These are phyloP conservation scores for Nysson spinosus DNA, from an alignment of 2,888 invertebrate genomes.

Conservation along the genomic window DNA sequence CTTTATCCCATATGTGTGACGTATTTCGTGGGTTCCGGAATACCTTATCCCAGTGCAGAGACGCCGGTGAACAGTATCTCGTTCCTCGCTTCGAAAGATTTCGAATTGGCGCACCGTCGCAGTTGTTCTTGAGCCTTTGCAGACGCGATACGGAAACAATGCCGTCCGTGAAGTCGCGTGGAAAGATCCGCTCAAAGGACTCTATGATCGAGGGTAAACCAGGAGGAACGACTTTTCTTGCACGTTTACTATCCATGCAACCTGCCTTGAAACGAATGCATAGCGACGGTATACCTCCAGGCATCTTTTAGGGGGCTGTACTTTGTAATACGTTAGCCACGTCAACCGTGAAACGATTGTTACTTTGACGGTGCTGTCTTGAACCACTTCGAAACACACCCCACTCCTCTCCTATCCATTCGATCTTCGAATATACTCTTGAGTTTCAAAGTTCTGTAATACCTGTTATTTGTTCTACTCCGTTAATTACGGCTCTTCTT, in stretches of 20 bases:
- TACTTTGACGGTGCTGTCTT: slow-evolving; percentile 33
- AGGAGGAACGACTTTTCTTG: slow-evolving; percentile 25
- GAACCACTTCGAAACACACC: neutral
- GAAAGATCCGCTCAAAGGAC: slow-evolving; percentile 57
- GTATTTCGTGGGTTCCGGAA: slow-evolving; percentile 11
- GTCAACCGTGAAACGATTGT: slow-evolving; percentile 47
- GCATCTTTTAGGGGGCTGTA: slow-evolving; percentile 20
- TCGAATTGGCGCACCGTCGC: slow-evolving; percentile 56
- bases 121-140: slow-evolving; percentile 26
- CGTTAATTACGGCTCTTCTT: slow-evolving; percentile 31
- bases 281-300: slow-evolving; percentile 19
- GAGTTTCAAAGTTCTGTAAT: neutral
- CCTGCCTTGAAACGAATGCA: slow-evolving; percentile 2
- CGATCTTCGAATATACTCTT: slow-evolving; percentile 2
- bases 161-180: slow-evolving; percentile 51
- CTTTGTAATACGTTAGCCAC: slow-evolving; percentile 38
- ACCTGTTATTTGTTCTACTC: slow-evolving; percentile 22
- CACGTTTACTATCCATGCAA: neutral
- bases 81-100: slow-evolving; percentile 51
- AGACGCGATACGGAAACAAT: slow-evolving; percentile 53
- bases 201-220: slow-evolving; percentile 51
- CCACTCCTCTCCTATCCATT: slow-evolving; percentile 10
- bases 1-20: neutral
- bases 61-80: slow-evolving; percentile 24
- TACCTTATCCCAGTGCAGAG: slow-evolving; percentile 29